Percentiles rank a stretch among this genome's conserved stretches.
Conservation (phyloP, 2,797 vertebrate genomes). For the Cacajao melanocephalus region DNA sequence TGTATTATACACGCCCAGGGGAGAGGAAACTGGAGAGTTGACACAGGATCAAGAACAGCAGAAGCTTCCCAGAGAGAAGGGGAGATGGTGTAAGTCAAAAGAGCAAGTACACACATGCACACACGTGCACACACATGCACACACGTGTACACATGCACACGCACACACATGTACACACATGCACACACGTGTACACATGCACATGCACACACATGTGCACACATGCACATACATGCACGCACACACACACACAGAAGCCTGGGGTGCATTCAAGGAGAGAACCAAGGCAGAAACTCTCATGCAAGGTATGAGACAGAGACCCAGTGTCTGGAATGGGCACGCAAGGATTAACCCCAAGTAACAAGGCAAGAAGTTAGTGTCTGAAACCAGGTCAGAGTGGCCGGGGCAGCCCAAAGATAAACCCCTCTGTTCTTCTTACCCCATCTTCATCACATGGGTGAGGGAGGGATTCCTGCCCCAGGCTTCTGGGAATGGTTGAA, state of each 20-base stretch:
- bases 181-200: neutral
- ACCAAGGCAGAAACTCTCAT: neutral
- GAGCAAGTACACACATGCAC: neutral
- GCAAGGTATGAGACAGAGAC: neutral
- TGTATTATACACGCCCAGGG: neutral
- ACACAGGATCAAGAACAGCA: neutral
- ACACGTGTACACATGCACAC: neutral
- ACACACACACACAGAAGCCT: neutral
- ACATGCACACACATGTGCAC: too few species aligned
- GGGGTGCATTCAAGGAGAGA: neutral
- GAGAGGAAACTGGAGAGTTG: neutral
- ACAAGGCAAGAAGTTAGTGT: neutral
- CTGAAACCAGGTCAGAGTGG: neutral
- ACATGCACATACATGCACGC: too few species aligned
- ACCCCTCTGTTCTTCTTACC: neutral
- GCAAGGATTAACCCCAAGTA: neutral
- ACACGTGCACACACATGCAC: rapidly evolving
- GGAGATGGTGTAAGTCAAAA: too few species aligned
- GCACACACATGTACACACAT: neutral
- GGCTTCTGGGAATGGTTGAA: too few species aligned
- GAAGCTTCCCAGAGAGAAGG: too few species aligned
- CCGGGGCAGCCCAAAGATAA: neutral
- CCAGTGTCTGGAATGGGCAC: neutral
- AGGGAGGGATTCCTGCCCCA: neutral
- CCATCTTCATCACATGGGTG: neutral